Evolutionary conservation across 2,888 invertebrate species (phyloP).

Genomic region (Perdita meconis): DNA sequence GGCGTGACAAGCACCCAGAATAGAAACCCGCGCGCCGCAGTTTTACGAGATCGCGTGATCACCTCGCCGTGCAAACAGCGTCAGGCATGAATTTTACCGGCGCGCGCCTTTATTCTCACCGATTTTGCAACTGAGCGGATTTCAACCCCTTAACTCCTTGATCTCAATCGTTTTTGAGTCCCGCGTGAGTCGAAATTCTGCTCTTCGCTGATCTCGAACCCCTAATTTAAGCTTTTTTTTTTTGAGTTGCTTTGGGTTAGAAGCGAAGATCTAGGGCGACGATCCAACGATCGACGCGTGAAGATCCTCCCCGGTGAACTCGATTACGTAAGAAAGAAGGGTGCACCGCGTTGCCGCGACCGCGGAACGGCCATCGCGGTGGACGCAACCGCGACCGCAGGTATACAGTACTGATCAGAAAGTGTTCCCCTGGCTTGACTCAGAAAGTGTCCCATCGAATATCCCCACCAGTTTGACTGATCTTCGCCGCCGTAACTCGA

Average conservation of each 20-base stretch:
- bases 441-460: too few relatives aligned
- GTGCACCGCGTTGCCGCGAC: conserved; percentile 29
- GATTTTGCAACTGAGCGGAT: conserved; percentile 62
- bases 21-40: conserved; percentile 78
- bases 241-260: too few relatives aligned
- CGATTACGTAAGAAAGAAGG: conserved; percentile 45
- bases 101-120: conserved; percentile 62
- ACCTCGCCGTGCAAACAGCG: conserved; percentile 73
- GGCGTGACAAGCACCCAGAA: conserved; percentile 81
- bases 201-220: background rate
- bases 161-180: background rate
- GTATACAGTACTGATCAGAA: conserved; percentile 61
- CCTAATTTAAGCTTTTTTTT: background rate
- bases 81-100: conserved; percentile 78
- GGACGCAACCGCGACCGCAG: conserved; percentile 33
- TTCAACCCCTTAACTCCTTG: conserved; percentile 32
- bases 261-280: background rate
- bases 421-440: too few relatives aligned
- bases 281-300: conserved; percentile 1
- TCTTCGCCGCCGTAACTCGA: too few relatives aligned
- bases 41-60: conserved; percentile 81
- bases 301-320: conserved; percentile 7
- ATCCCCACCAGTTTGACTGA: too few relatives aligned
- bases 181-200: background rate
- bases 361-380: conserved; percentile 37